phyloP scores from a whole-genome alignment of 2,797 vertebrate genomes.

The Neosalanx taihuensis region DNA sequence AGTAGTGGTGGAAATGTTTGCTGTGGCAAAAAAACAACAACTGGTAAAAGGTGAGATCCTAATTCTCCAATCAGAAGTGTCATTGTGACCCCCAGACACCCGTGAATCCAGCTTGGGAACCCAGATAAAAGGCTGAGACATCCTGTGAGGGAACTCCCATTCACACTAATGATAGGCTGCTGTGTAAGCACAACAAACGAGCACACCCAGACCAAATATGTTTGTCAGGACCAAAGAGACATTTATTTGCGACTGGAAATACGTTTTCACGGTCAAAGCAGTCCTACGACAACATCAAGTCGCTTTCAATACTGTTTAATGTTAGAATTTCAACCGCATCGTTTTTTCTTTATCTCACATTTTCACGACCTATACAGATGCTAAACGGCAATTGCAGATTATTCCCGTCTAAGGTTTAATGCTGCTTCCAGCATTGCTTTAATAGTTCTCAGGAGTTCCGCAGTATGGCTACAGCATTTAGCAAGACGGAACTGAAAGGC shows the following conservation, averaged over 20 bases:
- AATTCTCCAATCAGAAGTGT: background rate
- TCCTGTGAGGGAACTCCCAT: constrained; percentile 1
- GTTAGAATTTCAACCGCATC: constrained; percentile 6
- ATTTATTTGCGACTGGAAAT: constrained; percentile 59
- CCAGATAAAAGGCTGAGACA: background rate
- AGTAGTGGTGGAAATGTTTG: no score
- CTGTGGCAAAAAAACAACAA: no score
- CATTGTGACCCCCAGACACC: background rate
- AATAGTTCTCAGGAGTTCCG: constrained; percentile 25
- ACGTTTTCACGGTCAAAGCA: constrained; percentile 38
- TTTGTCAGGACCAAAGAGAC: constrained; percentile 24
- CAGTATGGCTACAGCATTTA: no score
- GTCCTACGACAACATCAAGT: constrained; percentile 10
- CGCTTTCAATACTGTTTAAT: background rate
- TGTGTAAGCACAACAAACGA: background rate
- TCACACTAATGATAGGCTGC: constrained; percentile 5
- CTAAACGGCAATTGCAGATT: constrained; percentile 23
- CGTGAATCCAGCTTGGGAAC: background rate
- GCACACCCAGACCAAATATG: constrained; percentile 16
- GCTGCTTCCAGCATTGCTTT: constrained; percentile 23
- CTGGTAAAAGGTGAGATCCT: no score
- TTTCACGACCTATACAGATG: constrained; percentile 40
- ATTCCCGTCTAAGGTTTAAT: constrained; percentile 1
- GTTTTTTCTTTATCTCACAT: constrained; percentile 27
- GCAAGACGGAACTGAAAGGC: background rate